Evolutionary conservation across 2,888 invertebrate genomes (phyloP), one percentile per base, ranked within the genome.

Genomic region (Xanthia icteritia): DNA sequence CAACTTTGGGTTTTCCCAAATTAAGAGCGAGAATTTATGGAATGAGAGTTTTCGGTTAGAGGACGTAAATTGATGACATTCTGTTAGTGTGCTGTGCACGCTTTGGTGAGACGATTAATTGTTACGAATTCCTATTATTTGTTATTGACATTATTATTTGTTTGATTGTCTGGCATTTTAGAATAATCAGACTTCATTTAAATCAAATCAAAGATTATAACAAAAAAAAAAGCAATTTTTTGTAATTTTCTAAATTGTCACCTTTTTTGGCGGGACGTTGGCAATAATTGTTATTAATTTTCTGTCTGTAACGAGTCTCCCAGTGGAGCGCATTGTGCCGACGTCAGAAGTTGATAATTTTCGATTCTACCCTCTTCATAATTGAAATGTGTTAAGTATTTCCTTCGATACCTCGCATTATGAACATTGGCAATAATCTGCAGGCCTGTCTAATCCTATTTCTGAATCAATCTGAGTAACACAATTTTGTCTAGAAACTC

Each of bases 1-100:
- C 72, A 83, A 84, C 81, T 84, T 81, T 81, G 88, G 87, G 71
- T 80, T 82, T 83, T 76, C 77, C 60, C 76, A 83, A 88, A 88
- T 88, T 88, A 87, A 88, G 86, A 79, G 73, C 61, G 80, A 78
- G 70, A 87, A 88, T 88, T 88, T 88, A 88, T 88, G 85, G 82
- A 87, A 88, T 83, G 85, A 84, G 85, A 83, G 83, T 87, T 88
- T 76, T 79, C 67, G 72, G 79, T 76, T 77, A 51, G 65, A 42
- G 69, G 60, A 75, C 75, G 73, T 61, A 83, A 86, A 87, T 88
- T 88, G 78, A 87, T 85, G 79, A 77, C 67, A 70, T 58, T 71
- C 69, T 73, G 81, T n/a, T 61, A 20, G 79, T n/a, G n/a, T n/a
- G n/a, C 76, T 77, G 76, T 76, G 56, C 63, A 13, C 78, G 83